Evolutionary conservation across 2,797 vertebrate species (phyloP).

Genomic region (Zalophus californianus): DNA sequence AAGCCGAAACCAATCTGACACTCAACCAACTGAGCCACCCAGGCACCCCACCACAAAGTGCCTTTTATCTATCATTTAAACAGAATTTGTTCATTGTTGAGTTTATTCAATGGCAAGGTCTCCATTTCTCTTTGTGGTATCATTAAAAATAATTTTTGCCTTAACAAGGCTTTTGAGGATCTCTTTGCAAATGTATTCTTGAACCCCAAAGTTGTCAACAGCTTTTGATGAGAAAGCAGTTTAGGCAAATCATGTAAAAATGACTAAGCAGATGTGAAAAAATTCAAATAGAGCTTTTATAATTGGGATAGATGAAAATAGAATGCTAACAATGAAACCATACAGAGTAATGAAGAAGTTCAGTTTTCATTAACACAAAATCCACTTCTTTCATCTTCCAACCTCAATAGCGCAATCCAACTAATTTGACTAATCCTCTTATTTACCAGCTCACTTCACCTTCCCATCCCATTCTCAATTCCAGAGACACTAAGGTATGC

Average conservation of each 20-base stretch:
- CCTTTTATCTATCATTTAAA: not conserved
- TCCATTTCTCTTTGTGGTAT: not conserved
- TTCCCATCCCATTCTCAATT: not conserved
- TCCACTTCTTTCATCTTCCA: not conserved
- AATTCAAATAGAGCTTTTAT: not conserved
- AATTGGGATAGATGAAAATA: not conserved
- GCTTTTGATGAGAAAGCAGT: not conserved
- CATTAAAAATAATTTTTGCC: not conserved
- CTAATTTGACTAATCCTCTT: not conserved
- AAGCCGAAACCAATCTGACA: not conserved
- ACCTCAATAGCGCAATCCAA: not conserved
- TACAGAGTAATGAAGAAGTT: not conserved
- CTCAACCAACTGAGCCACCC: not conserved
- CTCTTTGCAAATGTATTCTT: not conserved
- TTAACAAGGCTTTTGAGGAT: not conserved
- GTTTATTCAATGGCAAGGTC: not conserved
- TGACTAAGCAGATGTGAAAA: not conserved
- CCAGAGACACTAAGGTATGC: not conserved
- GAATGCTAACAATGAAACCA: not conserved
- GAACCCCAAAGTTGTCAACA: not conserved
- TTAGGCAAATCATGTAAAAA: not conserved
- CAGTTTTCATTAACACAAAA: not conserved
- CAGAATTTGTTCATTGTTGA: not conserved
- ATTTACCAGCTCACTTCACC: not conserved
- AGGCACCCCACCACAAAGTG: not conserved